phyloP scores from a whole-genome alignment of 2,888 invertebrate genomes.

The Drosophila pseudotalamancana region DNA sequence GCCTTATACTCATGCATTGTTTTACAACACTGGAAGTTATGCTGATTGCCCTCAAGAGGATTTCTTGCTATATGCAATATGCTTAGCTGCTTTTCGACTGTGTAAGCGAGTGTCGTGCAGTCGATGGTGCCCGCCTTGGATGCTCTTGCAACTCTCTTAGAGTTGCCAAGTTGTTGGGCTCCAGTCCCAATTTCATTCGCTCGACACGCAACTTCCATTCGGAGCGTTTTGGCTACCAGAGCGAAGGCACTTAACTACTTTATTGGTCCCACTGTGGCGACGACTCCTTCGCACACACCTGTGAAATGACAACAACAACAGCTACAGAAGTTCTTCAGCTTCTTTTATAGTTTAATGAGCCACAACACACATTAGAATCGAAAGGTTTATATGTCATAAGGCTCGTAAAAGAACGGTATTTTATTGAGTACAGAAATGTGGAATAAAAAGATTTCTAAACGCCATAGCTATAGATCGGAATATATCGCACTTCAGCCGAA shows the following conservation, averaged over 20 bases:
- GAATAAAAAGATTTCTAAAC: conserved; percentile 63
- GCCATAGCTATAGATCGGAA: conserved; percentile 54
- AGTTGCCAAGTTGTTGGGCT: conserved; percentile 1
- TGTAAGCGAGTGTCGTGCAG: background rate
- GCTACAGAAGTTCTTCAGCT: conserved; percentile 40
- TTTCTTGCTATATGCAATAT: too few species aligned
- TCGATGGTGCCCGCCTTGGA: background rate
- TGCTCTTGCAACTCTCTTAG: background rate
- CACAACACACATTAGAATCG: conserved; percentile 46
- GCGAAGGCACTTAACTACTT: conserved; percentile 74
- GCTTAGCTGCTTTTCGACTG: too few species aligned
- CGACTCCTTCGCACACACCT: conserved; percentile 70
- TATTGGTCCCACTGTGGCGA: conserved; percentile 59
- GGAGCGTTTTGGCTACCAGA: conserved; percentile 70
- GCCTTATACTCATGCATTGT: too few species aligned
- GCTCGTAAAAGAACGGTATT: conserved; percentile 68
- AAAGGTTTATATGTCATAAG: conserved; percentile 51
- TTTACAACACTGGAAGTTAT: too few species aligned
- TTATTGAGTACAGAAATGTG: conserved; percentile 47
- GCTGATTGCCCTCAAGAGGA: too few species aligned
- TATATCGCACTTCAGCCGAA: conserved; percentile 64
- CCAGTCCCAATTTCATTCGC: conserved; percentile 7
- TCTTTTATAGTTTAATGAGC: conserved; percentile 68
- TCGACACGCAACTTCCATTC: conserved; percentile 69
- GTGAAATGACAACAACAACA: conserved; percentile 61